phyloP scores from a whole-genome alignment of 2,888 invertebrate genomes.

The Sphecodes monilicornis region DNA sequence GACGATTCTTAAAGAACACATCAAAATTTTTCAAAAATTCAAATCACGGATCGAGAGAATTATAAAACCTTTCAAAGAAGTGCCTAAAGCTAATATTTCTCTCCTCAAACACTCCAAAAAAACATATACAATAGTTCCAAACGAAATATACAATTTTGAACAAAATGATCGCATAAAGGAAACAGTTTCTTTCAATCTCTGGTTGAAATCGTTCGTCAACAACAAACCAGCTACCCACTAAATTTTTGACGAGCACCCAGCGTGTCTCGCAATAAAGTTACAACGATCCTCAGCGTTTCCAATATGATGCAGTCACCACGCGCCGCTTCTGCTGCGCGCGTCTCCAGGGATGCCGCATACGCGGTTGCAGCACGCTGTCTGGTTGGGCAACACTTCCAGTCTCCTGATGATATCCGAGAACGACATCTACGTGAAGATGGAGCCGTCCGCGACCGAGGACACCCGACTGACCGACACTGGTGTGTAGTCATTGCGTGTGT shows the following conservation, averaged over 20 bases:
- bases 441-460: constrained; percentile 88
- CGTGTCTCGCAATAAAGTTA: neutral
- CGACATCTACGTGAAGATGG: constrained; percentile 93
- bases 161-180: too few relatives aligned
- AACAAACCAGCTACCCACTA: neutral
- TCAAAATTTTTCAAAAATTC: too few relatives aligned
- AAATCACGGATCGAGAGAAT: too few relatives aligned
- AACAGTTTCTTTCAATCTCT: too few relatives aligned
- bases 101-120: too few relatives aligned
- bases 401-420: constrained; percentile 93
- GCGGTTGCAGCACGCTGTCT: constrained; percentile 93
- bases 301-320: constrained; percentile 89
- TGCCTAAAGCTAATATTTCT: too few relatives aligned
- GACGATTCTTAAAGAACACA: too few relatives aligned
- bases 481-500: neutral
- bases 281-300: neutral
- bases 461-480: constrained; percentile 90
- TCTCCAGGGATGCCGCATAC: constrained; percentile 89
- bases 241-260: neutral
- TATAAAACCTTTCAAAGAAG: too few relatives aligned
- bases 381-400: constrained; percentile 92
- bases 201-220: too few relatives aligned
- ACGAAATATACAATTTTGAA: too few relatives aligned
- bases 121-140: too few relatives aligned
- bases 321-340: constrained; percentile 92